These are phyloP conservation scores for Chloromyia formosa DNA, from an alignment of 2,888 invertebrate species.

Conservation along the genomic window DNA sequence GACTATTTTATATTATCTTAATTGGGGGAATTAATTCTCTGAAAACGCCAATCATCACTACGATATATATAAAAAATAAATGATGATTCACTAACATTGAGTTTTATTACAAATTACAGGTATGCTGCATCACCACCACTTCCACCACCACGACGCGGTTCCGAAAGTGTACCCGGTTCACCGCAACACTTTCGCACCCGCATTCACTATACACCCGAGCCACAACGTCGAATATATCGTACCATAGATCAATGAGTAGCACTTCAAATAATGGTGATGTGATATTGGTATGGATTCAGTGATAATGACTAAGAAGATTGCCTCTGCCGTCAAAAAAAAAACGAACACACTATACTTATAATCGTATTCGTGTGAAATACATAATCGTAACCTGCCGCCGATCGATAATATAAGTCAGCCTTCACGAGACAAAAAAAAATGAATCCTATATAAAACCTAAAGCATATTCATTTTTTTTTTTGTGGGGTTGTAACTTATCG, in stretches of 20 bases:
- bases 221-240: constrained; percentile 67
- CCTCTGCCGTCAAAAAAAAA: too few species aligned
- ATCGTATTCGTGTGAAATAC: not conserved
- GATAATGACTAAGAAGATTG: constrained; percentile 51
- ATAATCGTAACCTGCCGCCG: not conserved
- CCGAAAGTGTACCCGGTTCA: constrained; percentile 77
- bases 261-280: constrained; percentile 65
- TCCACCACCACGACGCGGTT: constrained; percentile 68
- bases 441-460: too few species aligned
- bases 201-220: constrained; percentile 70
- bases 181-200: constrained; percentile 73
- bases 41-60: too few species aligned
- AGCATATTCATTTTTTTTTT: too few species aligned
- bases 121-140: constrained; percentile 65
- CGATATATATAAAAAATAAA: too few species aligned
- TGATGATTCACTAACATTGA: too few species aligned
- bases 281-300: constrained; percentile 64
- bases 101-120: constrained; percentile 51
- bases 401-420: too few species aligned
- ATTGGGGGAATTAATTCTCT: too few species aligned
- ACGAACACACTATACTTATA: not conserved
- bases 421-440: too few species aligned
- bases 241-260: constrained; percentile 65
- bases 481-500: too few species aligned
- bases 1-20: too few species aligned